Evolutionary conservation across 2,888 invertebrate genomes (phyloP), one percentile per base, ranked within the genome.

Genomic region (Clepsis dumicolana): DNA sequence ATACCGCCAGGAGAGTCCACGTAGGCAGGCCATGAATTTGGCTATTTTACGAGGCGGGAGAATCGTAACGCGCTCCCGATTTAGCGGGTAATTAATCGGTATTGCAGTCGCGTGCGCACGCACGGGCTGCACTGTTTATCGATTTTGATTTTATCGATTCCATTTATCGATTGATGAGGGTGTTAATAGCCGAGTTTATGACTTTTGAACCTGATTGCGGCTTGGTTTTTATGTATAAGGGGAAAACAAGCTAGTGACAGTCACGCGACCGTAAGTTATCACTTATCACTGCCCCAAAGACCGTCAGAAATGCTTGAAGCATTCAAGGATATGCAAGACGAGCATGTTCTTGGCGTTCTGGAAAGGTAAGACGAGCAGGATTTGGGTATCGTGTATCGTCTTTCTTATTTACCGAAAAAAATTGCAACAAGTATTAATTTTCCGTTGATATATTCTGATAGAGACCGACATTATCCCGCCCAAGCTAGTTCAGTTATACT

Each of bases 1-100:
- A 85, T 79, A 78, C 78, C 73, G 79, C 79, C 82, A 82, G 81
- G 79, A 83, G 57, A 74, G 75, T 71, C 76, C 52, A 73, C 72
- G 73, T 75, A 72, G 76, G 77, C 72, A 74, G 76, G 57, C 67
- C 67, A 38, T 70, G 59, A 67, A 63, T 60, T 54, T 35, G 66
- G 48, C 72, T 72, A 75, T 75, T 84, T 81, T 79, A 81, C 76
- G 76, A 78, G 78, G 73, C 73, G 68, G 71, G 73, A 72, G 75
- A 75, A 78, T 74, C 65, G 70, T 66, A 41, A 63, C 38, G 52
- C 12, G 21, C 21, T 18, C 57, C 54, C 24, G 59, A 68, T 41
- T 64, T 64, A 68, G 64, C 67, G 1, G 21, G 56, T 14, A 48
- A 68, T 68, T 64, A 68, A 64, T 64, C 41, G 50, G 57, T 59